Evolutionary conservation across 1,140 invertebrate genomes (phyloP).

Genomic region (Drosophila seguyi): DNA sequence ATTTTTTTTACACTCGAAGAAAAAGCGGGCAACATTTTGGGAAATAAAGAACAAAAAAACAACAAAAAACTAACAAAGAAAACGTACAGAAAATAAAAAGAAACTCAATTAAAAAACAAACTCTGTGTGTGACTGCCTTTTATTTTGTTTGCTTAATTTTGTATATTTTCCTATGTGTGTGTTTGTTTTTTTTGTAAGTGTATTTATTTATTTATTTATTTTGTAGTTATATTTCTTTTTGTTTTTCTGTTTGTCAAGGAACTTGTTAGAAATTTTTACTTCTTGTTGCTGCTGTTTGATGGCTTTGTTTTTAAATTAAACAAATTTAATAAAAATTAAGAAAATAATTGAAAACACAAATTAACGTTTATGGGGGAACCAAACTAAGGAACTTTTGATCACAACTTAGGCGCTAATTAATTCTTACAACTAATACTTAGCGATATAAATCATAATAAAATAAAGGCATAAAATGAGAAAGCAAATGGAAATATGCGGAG

Average conservation of each 20-base stretch:
- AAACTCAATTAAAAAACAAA: conserved; percentile 21
- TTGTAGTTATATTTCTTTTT: conserved; percentile 29
- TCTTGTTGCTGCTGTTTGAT: conserved; percentile 71
- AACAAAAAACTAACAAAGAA: conserved; percentile 26
- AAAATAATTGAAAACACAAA: conserved; percentile 65
- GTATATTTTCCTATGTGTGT: conserved; percentile 71
- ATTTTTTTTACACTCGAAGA: conserved; percentile 13
- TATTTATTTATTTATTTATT: conserved; percentile 30
- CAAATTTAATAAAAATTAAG: conserved; percentile 67
- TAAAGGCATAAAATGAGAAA: conserved; percentile 30
- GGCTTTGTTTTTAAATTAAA: conserved; percentile 56
- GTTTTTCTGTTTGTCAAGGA: conserved; percentile 69
- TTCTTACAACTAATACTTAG: conserved; percentile 58
- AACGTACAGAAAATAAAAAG: conserved; percentile 41
- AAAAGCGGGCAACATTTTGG: conserved; percentile 52
- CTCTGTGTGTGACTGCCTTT: conserved; percentile 29
- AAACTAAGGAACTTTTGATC: conserved; percentile 84
- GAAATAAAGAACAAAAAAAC: not conserved
- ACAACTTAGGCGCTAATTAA: conserved; percentile 75
- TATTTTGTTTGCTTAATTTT: conserved; percentile 39
- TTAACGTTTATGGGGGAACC: conserved; percentile 67
- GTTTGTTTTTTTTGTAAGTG: not conserved
- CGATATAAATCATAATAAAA: conserved; percentile 7
- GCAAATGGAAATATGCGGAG: conserved; percentile 39
- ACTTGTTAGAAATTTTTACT: conserved; percentile 72